phyloP scores from a whole-genome alignment of 2,797 vertebrate species.

The Peromyscus attwateri region DNA sequence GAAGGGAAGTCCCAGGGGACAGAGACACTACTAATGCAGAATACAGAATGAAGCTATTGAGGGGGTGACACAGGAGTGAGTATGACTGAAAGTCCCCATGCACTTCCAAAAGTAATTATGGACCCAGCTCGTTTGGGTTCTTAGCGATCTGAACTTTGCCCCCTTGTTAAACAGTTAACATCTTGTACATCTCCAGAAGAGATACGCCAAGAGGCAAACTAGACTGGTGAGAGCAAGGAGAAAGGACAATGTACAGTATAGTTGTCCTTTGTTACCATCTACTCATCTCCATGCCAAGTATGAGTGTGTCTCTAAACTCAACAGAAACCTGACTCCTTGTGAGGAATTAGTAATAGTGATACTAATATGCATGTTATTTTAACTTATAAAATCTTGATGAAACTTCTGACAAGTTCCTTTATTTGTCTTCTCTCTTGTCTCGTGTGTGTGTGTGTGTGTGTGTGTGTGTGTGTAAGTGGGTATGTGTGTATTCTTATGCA shows the following conservation, averaged over 20 bases:
- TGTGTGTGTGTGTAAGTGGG: neutral
- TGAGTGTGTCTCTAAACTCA: conserved; percentile 33
- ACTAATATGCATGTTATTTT: neutral
- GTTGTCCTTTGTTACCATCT: neutral
- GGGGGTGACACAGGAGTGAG: neutral
- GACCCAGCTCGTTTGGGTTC: neutral
- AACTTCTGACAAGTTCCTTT: conserved; percentile 22
- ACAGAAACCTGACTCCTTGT: neutral
- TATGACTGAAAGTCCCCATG: neutral
- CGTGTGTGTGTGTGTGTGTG: neutral
- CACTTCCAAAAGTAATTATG: neutral
- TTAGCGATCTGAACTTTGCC: neutral
- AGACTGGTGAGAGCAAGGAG: neutral
- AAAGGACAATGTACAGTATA: neutral
- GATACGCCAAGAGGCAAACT: neutral
- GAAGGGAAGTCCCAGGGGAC: neutral
- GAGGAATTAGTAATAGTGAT: neutral
- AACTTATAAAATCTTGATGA: conserved; percentile 45
- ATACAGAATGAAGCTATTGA: neutral
- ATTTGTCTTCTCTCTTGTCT: neutral
- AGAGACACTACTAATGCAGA: neutral
- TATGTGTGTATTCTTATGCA: neutral
- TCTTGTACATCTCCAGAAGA: neutral
- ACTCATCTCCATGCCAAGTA: neutral
- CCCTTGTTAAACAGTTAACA: neutral